Base-by-base conservation (phyloP, 1,140 invertebrate genomes). In the Dendroctonus valens region DNA sequence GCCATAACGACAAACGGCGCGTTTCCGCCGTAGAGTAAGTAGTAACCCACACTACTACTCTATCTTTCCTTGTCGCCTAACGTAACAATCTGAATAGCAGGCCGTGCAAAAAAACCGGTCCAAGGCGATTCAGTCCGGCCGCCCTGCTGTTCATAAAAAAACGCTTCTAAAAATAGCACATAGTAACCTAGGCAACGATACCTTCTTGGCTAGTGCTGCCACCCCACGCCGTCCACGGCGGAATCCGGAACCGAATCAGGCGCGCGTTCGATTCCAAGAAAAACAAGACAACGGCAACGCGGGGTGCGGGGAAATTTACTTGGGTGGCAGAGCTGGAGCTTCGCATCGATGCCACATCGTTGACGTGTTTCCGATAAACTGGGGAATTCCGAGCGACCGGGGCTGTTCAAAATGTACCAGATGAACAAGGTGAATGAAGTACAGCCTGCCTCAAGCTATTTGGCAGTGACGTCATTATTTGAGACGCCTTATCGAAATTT, bases 241-340 rank as follows among this genome's bases (percentile, higher is more conserved):
- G 72, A 72, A 75, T 73, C 66, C 67, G 57, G 61, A 70, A 73
- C 68, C 65, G 66, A 39, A 9, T 6, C 8, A 14, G 57, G 41
- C 57, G 57, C 57, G 57, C 57, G 42, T 39, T 59, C 57, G 57
- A 12, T 59, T 46, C 37, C 41, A 14, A 46, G 42, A 48, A 59
- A 59, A 59, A 46, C 11, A 46, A 7, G 26, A 46, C 8, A 7
- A 8, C 41, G 9, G 6, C 40, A 11, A 48, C n/a, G 41, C 15
- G 53, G 6, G 57, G 26, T 15, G 26, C 41, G 57, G 57, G 39
- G 53, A 55, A 14, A 55, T 7, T 40, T 7, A 51, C 11, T 51
- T 15, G 50, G 15, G 11, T 15, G 53, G 57, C 12, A 46, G 44
- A 9, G 12, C 12, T 9, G 9, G 9, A 9, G 44, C 12, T 46